phyloP scores from a whole-genome alignment of 2,797 vertebrate species.

The Gymnoscopelus microlampas region DNA sequence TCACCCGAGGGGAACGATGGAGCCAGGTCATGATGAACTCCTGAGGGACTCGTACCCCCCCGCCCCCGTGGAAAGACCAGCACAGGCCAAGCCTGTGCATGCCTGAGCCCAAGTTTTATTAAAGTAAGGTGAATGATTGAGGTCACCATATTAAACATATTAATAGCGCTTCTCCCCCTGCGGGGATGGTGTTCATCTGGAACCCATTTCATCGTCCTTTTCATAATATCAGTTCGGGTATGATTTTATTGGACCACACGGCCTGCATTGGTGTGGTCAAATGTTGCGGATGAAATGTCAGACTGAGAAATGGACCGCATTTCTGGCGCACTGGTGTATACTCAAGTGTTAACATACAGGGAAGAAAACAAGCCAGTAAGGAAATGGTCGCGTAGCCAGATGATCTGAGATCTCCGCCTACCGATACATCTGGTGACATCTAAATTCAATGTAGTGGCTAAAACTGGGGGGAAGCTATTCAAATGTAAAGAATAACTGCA shows the following conservation, averaged over 20 bases:
- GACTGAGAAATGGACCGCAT: conserved; percentile 43
- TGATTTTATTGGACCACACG: conserved; percentile 63
- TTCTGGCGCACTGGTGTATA: conserved; percentile 25
- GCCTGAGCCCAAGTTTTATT: conserved; percentile 39
- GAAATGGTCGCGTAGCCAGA: too few species aligned
- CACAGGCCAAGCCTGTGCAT: conserved; percentile 43
- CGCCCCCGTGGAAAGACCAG: conserved; percentile 53
- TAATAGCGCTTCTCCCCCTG: conserved; percentile 53
- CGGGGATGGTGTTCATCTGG: conserved; percentile 67
- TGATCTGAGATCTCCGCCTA: too few species aligned
- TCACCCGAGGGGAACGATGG: conserved; percentile 25
- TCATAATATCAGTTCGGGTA: conserved; percentile 55
- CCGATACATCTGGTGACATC: too few species aligned
- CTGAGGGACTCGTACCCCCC: conserved; percentile 16
- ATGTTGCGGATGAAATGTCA: conserved; percentile 40
- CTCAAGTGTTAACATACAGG: not conserved
- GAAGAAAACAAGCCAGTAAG: too few species aligned
- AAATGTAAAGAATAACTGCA: too few species aligned
- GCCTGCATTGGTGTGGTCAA: conserved; percentile 43
- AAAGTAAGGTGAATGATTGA: conserved; percentile 61
- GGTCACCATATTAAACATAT: conserved; percentile 68
- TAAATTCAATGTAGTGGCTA: too few species aligned
- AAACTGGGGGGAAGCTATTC: too few species aligned
- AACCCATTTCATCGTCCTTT: conserved; percentile 67
- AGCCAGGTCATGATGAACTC: conserved; percentile 33